phyloP scores from a whole-genome alignment of 2,888 invertebrate genomes.

The Villa cingulata region DNA sequence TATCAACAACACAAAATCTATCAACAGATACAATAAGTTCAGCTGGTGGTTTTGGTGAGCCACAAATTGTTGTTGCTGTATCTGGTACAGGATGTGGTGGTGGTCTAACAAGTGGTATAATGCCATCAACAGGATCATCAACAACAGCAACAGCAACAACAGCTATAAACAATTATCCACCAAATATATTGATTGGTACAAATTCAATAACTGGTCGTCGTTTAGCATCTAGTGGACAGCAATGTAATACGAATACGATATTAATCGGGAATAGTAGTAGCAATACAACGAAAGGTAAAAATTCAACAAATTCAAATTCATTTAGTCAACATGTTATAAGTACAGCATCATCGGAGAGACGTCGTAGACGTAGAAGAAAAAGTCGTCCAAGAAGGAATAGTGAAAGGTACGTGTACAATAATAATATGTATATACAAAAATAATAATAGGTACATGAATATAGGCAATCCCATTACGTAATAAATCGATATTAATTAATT shows the following conservation, averaged over 20 bases:
- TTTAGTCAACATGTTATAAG: constrained; percentile 33
- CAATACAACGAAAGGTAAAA: too few relatives aligned
- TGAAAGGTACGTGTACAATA: constrained; percentile 4
- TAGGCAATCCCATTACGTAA: too few relatives aligned
- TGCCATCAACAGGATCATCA: neutral
- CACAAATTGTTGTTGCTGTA: constrained; percentile 30
- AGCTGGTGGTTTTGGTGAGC: constrained; percentile 31
- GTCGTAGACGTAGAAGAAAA: constrained; percentile 30
- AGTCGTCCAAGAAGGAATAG: constrained; percentile 28
- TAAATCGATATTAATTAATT: too few relatives aligned
- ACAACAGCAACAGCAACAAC: neutral
- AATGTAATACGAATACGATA: neutral
- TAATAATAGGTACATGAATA: too few relatives aligned
- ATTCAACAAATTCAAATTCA: constrained; percentile 20
- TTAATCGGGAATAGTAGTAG: too few relatives aligned
- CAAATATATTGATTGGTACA: constrained; percentile 8
- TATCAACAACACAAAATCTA: constrained; percentile 19
- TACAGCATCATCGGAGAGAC: constrained; percentile 33
- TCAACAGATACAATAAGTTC: constrained; percentile 30
- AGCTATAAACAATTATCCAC: neutral
- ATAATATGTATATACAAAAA: too few relatives aligned
- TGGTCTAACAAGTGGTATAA: constrained; percentile 3
- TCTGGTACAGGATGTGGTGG: constrained; percentile 14
- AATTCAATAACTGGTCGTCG: constrained; percentile 33
- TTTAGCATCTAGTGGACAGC: constrained; percentile 26